Conservation (phyloP, 2,113 vertebrate genomes). For the Paralichthys olivaceus region DNA sequence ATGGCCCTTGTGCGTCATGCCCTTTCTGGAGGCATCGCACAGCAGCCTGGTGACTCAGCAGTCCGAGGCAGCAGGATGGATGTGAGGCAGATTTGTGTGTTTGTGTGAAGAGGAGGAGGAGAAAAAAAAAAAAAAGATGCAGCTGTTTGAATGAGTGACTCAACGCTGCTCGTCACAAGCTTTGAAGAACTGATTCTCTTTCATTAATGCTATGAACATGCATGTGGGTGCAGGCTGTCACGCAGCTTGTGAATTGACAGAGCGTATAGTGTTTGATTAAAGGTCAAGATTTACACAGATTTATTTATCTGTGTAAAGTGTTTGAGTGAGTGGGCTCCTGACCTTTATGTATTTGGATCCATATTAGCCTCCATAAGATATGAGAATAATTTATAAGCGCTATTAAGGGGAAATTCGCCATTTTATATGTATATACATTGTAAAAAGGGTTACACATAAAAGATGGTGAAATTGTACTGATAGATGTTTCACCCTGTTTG, state of each 20-base stretch:
- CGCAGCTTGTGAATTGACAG: neutral
- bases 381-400: too few relatives aligned
- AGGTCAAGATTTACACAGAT: too few relatives aligned
- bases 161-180: conserved; percentile 29
- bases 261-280: too few relatives aligned
- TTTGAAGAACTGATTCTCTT: conserved; percentile 44
- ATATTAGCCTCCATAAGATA: neutral
- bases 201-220: neutral
- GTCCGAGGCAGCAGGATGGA: conserved; percentile 51
- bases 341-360: neutral
- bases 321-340: neutral
- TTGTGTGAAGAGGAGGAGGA: neutral
- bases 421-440: too few relatives aligned
- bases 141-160: conserved; percentile 56
- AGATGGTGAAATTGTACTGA: too few relatives aligned
- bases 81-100: conserved; percentile 35
- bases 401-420: too few relatives aligned
- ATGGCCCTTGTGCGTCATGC: conserved; percentile 46
- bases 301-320: too few relatives aligned
- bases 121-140: conserved; percentile 21
- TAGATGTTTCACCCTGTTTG: too few relatives aligned
- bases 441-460: too few relatives aligned
- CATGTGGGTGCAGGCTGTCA: conserved; percentile 7
- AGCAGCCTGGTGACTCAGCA: conserved; percentile 69
- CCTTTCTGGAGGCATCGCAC: conserved; percentile 47